Percentiles rank a stretch among this genome's conserved stretches.
These are phyloP conservation scores for Panulirus ornatus DNA, from an alignment of 1,140 invertebrate species.

Conservation along the genomic window DNA sequence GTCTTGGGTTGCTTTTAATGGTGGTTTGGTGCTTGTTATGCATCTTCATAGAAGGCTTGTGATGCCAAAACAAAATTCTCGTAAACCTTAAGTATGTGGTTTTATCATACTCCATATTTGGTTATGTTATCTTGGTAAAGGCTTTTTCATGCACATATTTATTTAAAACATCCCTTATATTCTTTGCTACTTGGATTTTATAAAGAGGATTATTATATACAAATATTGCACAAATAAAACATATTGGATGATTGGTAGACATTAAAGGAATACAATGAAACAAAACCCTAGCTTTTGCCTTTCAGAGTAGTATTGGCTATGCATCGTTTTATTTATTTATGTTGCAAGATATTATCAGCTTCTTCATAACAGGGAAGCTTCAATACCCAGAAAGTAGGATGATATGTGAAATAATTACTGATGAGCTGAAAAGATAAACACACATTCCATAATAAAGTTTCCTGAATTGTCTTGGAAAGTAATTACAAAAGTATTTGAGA, in stretches of 20 bases:
- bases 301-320: neutral
- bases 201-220: slow-evolving; percentile 1
- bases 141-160: neutral
- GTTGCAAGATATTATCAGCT: slow-evolving; percentile 32
- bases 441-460: neutral
- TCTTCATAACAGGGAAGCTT: slow-evolving; percentile 30
- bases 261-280: neutral
- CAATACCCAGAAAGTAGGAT: slow-evolving; percentile 48
- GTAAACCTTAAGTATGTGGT: neutral
- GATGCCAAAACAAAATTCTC: neutral
- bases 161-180: neutral
- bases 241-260: neutral
- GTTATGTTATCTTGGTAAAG: neutral
- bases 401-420: slow-evolving; percentile 18
- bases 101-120: neutral
- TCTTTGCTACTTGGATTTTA: neutral
- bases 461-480: neutral
- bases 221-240: neutral
- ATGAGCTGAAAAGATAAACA: slow-evolving; percentile 48
- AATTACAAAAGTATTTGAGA: neutral
- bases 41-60: neutral
- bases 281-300: neutral
- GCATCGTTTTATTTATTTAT: slow-evolving; percentile 27
- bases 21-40: slow-evolving; percentile 11
- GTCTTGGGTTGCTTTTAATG: slow-evolving; percentile 7